A percentile compares a stretch with the other conserved stretches of the same genome.
Evolutionary conservation across 1,140 invertebrate genomes (phyloP).

Genomic region (Neotoxoptera formosana): DNA sequence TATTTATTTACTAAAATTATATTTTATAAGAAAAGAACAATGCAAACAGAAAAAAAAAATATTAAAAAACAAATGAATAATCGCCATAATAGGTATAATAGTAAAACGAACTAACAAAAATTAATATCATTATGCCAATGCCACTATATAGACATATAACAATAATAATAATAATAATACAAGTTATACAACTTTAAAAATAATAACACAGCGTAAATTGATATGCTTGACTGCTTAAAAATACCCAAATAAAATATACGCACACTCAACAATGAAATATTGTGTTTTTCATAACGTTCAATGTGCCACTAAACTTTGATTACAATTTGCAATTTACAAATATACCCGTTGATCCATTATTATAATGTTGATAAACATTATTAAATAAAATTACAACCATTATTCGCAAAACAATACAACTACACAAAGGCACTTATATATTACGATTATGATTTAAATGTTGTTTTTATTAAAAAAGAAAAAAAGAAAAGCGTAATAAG

Average conservation of each 20-base stretch:
- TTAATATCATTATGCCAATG: background rate
- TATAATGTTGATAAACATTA: background rate
- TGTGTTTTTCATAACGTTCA: background rate
- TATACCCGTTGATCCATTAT: constrained; percentile 29
- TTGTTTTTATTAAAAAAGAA: background rate
- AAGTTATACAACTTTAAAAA: constrained; percentile 45
- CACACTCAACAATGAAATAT: background rate
- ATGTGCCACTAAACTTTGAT: background rate
- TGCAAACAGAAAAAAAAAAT: background rate
- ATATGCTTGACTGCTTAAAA: constrained; percentile 56
- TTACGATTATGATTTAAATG: background rate
- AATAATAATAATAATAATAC: constrained; percentile 39
- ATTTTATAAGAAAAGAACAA: background rate
- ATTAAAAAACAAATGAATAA: background rate
- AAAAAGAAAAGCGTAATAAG: background rate
- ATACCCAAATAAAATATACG: constrained; percentile 37
- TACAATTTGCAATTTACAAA: constrained; percentile 3
- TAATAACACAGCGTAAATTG: constrained; percentile 57
- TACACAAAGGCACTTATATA: constrained; percentile 36
- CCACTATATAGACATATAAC: background rate
- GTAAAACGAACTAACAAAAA: background rate
- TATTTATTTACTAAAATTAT: background rate
- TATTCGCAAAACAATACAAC: constrained; percentile 4
- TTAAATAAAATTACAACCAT: background rate
- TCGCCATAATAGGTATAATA: background rate